Conservation (phyloP, 37 sponge, comb jelly and placozoan species). For the Beroe forskalii region DNA sequence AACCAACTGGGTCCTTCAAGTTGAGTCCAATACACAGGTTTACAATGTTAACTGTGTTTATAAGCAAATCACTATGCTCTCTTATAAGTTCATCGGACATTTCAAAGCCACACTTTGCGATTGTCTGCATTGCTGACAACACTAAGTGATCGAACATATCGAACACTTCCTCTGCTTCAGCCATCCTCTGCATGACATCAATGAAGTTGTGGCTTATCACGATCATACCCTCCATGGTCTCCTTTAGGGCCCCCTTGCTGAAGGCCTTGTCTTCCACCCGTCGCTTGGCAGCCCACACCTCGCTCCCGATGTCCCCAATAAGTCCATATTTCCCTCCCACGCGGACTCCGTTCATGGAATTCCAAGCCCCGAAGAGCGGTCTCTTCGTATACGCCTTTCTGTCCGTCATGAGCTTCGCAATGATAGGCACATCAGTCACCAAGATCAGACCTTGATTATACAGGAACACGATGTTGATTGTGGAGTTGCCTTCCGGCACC, state of each 20-base stretch:
- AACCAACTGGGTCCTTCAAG: not conserved
- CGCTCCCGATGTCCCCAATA: not conserved
- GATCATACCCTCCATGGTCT: not conserved
- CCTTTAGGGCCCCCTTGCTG: not conserved
- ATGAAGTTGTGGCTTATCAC: slow-evolving; percentile 9
- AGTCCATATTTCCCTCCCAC: slow-evolving; percentile 53
- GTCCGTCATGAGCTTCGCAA: not conserved
- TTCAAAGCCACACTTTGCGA: not conserved
- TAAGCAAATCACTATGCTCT: not conserved
- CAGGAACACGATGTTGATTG: not conserved
- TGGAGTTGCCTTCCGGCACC: not conserved
- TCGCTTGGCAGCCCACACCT: not conserved
- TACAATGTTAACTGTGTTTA: not conserved
- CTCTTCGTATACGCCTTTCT: not conserved
- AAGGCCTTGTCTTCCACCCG: slow-evolving; percentile 28
- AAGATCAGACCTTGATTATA: not conserved
- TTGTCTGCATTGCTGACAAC: not conserved
- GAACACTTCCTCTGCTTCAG: not conserved
- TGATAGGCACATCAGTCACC: not conserved
- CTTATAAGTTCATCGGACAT: not conserved
- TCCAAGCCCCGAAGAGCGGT: not conserved
- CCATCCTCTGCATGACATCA: not conserved
- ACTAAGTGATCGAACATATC: not conserved
- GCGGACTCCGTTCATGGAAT: slow-evolving; percentile 29
- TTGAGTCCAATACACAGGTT: not conserved